Percentiles rank a stretch among this genome's conserved stretches.
Evolutionary conservation across 2,113 vertebrate species (phyloP).

Genomic region (Microcebus ravelobensis): DNA sequence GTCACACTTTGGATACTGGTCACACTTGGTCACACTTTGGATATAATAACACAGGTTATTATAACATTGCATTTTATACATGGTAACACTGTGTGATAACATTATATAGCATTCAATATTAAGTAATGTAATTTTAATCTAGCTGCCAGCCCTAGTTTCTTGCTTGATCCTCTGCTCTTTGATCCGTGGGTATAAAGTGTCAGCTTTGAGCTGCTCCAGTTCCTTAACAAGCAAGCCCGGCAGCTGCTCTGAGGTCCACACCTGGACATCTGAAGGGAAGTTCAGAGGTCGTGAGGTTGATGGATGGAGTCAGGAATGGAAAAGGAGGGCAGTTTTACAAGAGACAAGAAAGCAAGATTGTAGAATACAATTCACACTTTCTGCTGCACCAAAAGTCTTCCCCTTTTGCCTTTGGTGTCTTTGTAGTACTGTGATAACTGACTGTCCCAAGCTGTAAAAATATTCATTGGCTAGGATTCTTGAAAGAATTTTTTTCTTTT

Average conservation of each 20-base stretch:
- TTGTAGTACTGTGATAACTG: too few species aligned
- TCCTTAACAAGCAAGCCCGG: not conserved
- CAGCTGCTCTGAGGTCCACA: too few species aligned
- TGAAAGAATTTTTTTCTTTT: not conserved
- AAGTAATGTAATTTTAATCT: not conserved
- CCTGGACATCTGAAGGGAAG: not conserved
- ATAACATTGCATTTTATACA: not conserved
- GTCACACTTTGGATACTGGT: not conserved
- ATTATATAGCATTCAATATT: not conserved
- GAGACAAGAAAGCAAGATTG: not conserved
- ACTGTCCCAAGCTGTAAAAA: not conserved
- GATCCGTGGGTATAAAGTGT: rapidly evolving
- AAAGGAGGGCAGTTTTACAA: not conserved
- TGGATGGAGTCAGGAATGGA: not conserved
- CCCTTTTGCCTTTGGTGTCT: not conserved
- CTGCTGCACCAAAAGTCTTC: too few species aligned
- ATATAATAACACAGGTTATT: not conserved
- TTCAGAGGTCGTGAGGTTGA: not conserved
- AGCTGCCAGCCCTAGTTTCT: not conserved
- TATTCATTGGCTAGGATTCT: not conserved
- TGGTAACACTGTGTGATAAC: not conserved
- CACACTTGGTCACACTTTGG: not conserved
- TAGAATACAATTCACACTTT: not conserved
- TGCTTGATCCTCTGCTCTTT: not conserved
- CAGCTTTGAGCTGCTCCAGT: too few species aligned